Percentiles rank a stretch among this genome's conserved stretches.
These are phyloP conservation scores for Caradrina kadenii DNA, from an alignment of 2,888 invertebrate species.

Conservation along the genomic window DNA sequence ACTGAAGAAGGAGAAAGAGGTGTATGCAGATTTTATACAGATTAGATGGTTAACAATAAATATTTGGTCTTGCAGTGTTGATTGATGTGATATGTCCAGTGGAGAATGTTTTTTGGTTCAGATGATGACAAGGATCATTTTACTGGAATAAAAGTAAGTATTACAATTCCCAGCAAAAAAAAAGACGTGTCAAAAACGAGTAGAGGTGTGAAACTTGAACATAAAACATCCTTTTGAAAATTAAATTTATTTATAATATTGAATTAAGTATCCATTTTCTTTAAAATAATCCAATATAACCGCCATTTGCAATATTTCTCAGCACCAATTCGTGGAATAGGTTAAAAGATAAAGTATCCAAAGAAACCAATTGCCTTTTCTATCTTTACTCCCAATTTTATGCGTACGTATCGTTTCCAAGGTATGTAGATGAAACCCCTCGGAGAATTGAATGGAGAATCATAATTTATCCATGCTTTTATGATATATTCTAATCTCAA, in stretches of 20 bases:
- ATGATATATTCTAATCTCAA: slow-evolving; percentile 22
- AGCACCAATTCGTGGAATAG: slow-evolving; percentile 12
- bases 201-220: no score
- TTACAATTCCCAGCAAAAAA: no score
- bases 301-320: background rate
- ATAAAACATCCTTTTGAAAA: no score
- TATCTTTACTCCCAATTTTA: slow-evolving; percentile 41
- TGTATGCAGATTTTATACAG: background rate
- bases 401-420: slow-evolving; percentile 8
- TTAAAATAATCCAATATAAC: slow-evolving; percentile 12
- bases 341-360: slow-evolving; percentile 31
- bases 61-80: no score
- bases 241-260: no score
- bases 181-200: no score
- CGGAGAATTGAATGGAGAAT: slow-evolving; percentile 23
- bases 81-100: no score
- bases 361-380: slow-evolving; percentile 33
- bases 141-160: no score
- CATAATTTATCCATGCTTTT: slow-evolving; percentile 36
- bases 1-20: background rate
- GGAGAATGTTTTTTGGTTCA: no score
- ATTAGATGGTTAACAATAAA: no score
- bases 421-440: background rate
- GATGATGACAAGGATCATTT: no score
- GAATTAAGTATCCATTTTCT: background rate